Evolutionary conservation across 1,140 invertebrate genomes (phyloP), one percentile per base, ranked within the genome.

Genomic region (Philopotamus ludificatus): DNA sequence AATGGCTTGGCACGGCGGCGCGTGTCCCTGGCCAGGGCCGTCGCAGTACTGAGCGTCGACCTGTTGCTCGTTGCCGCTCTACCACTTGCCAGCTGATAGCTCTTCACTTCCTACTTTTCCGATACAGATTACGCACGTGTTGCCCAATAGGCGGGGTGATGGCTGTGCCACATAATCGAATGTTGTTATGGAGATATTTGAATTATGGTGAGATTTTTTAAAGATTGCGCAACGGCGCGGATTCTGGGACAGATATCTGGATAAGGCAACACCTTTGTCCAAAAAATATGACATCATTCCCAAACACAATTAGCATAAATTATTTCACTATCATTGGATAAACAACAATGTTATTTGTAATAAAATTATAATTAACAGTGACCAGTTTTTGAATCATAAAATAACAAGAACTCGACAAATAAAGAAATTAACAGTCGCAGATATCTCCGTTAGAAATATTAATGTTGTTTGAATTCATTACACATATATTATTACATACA

Each of bases 11-110:
- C 34, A 39, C 51, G 28, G 4, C 34, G 15, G 21, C 34, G 54
- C 54, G 54, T 42, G 21, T 42, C 34, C 34, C 23, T 57, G 34
- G 54, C 54, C 34, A 57, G 7, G 21, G 54, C 54, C 54, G 54
- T 18, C 54, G 34, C 39, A 57, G 34, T 21, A 57, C 54, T 57
- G 54, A 42, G 25, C 15, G 16, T 20, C 39, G 34, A 28, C 10
- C 49, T 8, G 1, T 53, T 4, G 47, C 22, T n/a, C 12, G 15
- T 10, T 50, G 47, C 47, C 21, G 15, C 25, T 34, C 15, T 15
- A 15, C 51, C 51, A 25, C 26, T 39, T 28, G 23, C 28, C 28
- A 12, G 4, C 28, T 34, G 28, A 4, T 12, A 34, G 4, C 28
- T 7, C 28, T 34, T 12, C 28, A 34, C 28, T 34, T 34, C 28